phyloP scores from a whole-genome alignment of 2,888 invertebrate genomes.

The Argyresthia goedartella region DNA sequence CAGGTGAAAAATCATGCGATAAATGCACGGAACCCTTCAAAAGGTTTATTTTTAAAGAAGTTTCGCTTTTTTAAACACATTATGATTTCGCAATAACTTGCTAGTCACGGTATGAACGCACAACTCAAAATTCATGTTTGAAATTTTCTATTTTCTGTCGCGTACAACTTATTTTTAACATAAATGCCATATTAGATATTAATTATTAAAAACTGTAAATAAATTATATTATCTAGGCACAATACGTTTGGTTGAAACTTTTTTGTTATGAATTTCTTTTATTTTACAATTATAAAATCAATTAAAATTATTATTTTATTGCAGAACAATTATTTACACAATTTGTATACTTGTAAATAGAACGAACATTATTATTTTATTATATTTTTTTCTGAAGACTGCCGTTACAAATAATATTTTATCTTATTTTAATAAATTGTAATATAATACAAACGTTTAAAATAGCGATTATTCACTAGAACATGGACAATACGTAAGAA shows the following conservation, averaged over 20 bases:
- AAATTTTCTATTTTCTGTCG: slow-evolving; percentile 17
- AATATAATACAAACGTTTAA: slow-evolving; percentile 17
- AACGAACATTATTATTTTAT: slow-evolving; percentile 33
- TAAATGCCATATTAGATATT: slow-evolving; percentile 65
- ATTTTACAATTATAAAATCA: slow-evolving; percentile 26
- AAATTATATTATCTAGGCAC: slow-evolving; percentile 29
- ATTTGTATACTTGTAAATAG: slow-evolving; percentile 48
- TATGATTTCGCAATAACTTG: slow-evolving; percentile 59
- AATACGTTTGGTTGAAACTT: slow-evolving; percentile 52
- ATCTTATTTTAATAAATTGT: slow-evolving; percentile 37
- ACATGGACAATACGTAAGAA: slow-evolving; percentile 4
- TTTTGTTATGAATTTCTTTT: slow-evolving; percentile 32
- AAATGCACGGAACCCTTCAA: too few relatives aligned
- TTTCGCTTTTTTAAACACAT: slow-evolving; percentile 10
- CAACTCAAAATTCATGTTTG: slow-evolving; percentile 25
- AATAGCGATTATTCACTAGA: slow-evolving; percentile 63
- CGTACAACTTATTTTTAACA: slow-evolving; percentile 41
- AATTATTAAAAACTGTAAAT: slow-evolving; percentile 38
- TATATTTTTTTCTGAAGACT: slow-evolving; percentile 55
- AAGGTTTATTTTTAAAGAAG: not conserved
- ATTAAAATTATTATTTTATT: slow-evolving; percentile 27
- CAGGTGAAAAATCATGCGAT: too few relatives aligned
- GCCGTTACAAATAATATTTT: slow-evolving; percentile 45
- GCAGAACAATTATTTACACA: slow-evolving; percentile 49
- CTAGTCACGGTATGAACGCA: slow-evolving; percentile 67